Conservation (phyloP, 2,797 vertebrate species). For the Semaprochilodus insignis region DNA sequence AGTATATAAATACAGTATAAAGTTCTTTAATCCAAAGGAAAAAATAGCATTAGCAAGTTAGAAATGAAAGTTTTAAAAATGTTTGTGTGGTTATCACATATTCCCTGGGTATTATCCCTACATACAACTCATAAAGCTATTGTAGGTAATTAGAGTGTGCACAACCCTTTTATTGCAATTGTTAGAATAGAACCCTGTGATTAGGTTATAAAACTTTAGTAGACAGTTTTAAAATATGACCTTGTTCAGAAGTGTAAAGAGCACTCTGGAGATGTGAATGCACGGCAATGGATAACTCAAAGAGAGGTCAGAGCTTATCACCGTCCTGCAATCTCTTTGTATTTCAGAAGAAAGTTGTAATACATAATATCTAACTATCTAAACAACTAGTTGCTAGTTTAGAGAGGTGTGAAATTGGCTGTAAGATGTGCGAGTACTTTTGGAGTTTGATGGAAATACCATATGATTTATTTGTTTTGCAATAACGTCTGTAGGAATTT, state of each 20-base stretch:
- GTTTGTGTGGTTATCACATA: not conserved
- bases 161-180: not conserved
- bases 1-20: not conserved
- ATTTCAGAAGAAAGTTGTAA: not conserved
- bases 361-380: not conserved
- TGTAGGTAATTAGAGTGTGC: not conserved
- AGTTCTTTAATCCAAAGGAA: not conserved
- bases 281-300: slow-evolving; percentile 54
- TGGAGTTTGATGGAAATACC: not conserved
- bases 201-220: not conserved
- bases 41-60: not conserved
- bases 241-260: slow-evolving; percentile 58
- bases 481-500: not conserved
- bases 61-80: not conserved
- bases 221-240: not conserved
- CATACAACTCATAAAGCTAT: not conserved
- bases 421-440: too few relatives aligned
- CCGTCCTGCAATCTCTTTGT: slow-evolving; percentile 30
- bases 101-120: not conserved
- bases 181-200: not conserved
- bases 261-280: slow-evolving; percentile 68
- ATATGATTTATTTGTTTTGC: not conserved
- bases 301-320: slow-evolving; percentile 63
- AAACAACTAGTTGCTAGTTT: not conserved
- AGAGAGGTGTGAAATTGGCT: not conserved